Evolutionary conservation across 2,888 invertebrate species (phyloP).

Genomic region (Scotopteryx bipunctaria): DNA sequence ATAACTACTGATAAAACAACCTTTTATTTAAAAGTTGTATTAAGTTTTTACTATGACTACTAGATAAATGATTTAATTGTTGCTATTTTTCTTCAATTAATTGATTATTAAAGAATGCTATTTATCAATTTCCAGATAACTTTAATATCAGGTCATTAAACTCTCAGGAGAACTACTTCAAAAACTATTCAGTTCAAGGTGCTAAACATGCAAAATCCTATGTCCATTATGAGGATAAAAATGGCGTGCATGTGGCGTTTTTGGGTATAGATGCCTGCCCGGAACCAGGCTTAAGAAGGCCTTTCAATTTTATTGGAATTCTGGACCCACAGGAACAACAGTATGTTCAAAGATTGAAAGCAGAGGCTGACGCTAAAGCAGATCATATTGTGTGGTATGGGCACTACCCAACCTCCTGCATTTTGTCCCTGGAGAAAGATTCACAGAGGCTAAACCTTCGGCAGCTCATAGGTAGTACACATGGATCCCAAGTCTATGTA

Average conservation of each 20-base stretch:
- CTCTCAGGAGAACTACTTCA: constrained; percentile 89
- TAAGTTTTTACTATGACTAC: too few relatives aligned
- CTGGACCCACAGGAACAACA: constrained; percentile 83
- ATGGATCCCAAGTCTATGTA: constrained; percentile 88
- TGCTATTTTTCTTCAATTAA: background rate
- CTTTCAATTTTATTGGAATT: constrained; percentile 95
- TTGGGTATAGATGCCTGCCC: constrained; percentile 94
- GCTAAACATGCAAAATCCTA: constrained; percentile 87
- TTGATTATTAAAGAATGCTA: background rate
- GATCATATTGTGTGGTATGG: constrained; percentile 87
- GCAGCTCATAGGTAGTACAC: constrained; percentile 82
- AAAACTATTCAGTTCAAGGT: constrained; percentile 92
- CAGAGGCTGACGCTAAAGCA: constrained; percentile 75
- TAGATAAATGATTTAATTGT: too few relatives aligned
- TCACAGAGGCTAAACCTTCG: constrained; percentile 78
- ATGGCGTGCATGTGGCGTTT: constrained; percentile 88
- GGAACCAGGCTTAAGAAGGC: constrained; percentile 92
- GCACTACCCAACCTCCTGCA: constrained; percentile 96
- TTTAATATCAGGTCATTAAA: constrained; percentile 90
- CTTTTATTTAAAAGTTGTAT: too few relatives aligned
- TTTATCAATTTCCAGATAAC: constrained; percentile 86
- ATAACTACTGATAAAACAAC: too few relatives aligned
- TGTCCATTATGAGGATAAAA: constrained; percentile 81
- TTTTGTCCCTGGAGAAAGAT: constrained; percentile 84
- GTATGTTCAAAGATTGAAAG: constrained; percentile 81